Evolutionary conservation across 2,888 invertebrate genomes (phyloP).

Genomic region (Microctonus brassicae): DNA sequence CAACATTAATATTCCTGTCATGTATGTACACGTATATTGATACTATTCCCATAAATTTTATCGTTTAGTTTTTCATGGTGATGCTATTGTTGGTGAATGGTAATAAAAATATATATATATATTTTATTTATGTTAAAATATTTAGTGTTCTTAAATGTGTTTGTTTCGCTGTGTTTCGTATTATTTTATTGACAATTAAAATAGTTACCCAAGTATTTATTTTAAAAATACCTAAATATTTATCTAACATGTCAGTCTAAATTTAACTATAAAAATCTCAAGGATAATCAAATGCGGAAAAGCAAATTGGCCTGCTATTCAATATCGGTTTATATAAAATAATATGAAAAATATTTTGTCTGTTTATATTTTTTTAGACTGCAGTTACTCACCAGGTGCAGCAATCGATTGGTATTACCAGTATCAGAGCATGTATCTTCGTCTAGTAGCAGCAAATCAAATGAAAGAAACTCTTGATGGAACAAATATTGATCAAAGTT

Average conservation of each 20-base stretch:
- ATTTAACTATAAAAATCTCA: not conserved
- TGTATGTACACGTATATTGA: not conserved
- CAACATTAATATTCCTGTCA: not conserved
- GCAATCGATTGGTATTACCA: constrained; percentile 60
- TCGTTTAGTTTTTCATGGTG: not conserved
- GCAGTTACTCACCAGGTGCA: constrained; percentile 50
- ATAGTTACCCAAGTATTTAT: not conserved
- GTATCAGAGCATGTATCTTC: constrained; percentile 57
- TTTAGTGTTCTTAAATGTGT: not conserved
- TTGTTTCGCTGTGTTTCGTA: not conserved
- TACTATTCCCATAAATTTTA: not conserved
- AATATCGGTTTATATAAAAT: not conserved
- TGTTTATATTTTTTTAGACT: constrained; percentile 53
- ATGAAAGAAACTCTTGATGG: constrained; percentile 33
- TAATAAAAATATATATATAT: not conserved
- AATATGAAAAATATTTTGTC: constrained; percentile 26
- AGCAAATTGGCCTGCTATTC: not conserved
- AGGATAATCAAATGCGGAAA: not conserved
- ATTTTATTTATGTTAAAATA: not conserved
- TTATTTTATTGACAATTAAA: not conserved
- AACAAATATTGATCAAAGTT: constrained; percentile 2
- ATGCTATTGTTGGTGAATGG: not conserved
- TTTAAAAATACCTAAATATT: not conserved
- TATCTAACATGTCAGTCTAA: not conserved
- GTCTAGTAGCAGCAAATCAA: constrained; percentile 55